Conservation (phyloP, 1,140 invertebrate species). For the Theocolax elegans region DNA sequence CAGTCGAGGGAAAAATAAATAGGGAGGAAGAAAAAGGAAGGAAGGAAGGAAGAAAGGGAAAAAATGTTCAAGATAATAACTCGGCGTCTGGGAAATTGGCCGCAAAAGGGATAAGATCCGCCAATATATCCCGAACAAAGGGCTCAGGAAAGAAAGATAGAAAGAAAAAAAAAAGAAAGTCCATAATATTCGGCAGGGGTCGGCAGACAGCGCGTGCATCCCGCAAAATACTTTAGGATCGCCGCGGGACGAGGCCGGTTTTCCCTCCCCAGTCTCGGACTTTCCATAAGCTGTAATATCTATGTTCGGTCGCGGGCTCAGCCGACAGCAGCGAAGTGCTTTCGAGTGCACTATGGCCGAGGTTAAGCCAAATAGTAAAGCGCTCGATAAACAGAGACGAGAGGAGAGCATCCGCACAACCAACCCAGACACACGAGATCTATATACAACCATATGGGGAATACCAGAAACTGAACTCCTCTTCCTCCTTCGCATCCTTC, state of each 20-base stretch:
- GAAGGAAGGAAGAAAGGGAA: not conserved
- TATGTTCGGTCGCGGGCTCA: conserved; percentile 29
- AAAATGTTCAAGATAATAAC: not conserved
- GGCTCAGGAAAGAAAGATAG: not conserved
- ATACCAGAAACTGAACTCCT: conserved; percentile 6
- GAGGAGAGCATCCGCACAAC: not conserved
- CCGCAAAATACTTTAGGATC: conserved; percentile 23
- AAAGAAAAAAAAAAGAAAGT: conserved; percentile 3
- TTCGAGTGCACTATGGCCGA: conserved; percentile 20
- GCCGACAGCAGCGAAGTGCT: conserved; percentile 31
- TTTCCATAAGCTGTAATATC: conserved; percentile 32
- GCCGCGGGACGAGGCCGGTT: not conserved
- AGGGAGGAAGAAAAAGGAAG: not conserved
- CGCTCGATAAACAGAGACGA: conserved; percentile 39
- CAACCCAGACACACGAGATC: not conserved
- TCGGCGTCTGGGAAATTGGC: conserved; percentile 6
- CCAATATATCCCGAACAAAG: not conserved
- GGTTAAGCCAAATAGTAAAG: conserved; percentile 40
- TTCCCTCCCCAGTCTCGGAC: not conserved
- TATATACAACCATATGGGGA: not conserved
- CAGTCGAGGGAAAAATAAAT: no score
- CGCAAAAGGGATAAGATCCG: not conserved
- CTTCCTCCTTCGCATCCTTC: not conserved
- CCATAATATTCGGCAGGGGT: conserved; percentile 9
- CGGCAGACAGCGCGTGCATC: not conserved